These are phyloP conservation scores for Mormyrops boulengeri DNA, from an alignment of 2,797 vertebrate species.

Conservation along the genomic window DNA sequence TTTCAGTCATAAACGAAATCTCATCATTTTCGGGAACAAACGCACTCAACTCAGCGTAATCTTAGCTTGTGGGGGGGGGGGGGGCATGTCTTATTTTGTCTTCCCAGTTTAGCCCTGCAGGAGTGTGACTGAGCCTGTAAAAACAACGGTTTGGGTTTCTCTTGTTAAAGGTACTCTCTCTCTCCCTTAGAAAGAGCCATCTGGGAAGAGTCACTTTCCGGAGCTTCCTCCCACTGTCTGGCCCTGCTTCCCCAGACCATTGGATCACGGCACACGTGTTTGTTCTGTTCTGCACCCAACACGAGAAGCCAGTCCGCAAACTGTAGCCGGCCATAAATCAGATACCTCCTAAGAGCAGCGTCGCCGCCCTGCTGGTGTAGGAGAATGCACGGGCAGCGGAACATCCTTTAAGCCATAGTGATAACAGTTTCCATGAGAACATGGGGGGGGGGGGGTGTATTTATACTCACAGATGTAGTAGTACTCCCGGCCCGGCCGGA, in stretches of 20 bases:
- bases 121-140: slow-evolving; percentile 31
- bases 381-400: background rate
- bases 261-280: background rate
- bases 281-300: background rate
- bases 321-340: background rate
- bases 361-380: background rate
- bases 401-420: background rate
- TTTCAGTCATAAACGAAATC: background rate
- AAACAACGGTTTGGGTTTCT: slow-evolving; percentile 30
- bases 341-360: background rate
- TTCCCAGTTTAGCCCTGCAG: slow-evolving; percentile 34
- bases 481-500: slow-evolving; percentile 93
- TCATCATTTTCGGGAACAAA: background rate
- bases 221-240: background rate
- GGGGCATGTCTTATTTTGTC: slow-evolving; percentile 33
- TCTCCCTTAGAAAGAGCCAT: background rate
- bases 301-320: background rate
- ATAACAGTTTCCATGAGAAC: background rate
- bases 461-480: slow-evolving; percentile 97
- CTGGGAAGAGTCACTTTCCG: background rate
- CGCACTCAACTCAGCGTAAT: background rate
- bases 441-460: background rate
- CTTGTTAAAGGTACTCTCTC: background rate
- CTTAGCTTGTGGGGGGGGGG: background rate
- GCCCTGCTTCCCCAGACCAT: background rate